These are phyloP conservation scores for Caenorhabditis sp. DNA, from an alignment of 2,888 invertebrate genomes.

Conservation along the genomic window DNA sequence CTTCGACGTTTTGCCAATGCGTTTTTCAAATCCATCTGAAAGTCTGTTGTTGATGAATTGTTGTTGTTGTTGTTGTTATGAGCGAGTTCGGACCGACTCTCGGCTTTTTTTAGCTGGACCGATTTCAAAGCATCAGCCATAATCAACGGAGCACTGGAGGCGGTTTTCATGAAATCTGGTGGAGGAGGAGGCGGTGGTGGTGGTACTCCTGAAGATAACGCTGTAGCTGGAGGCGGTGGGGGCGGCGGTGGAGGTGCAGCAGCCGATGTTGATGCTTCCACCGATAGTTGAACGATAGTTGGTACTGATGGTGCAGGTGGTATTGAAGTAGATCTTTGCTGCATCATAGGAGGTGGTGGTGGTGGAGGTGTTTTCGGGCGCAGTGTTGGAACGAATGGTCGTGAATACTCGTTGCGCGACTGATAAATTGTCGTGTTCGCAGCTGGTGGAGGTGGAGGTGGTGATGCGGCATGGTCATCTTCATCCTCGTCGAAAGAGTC, in stretches of 20 bases:
- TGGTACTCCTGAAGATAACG: constrained; percentile 2
- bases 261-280: constrained; percentile 41
- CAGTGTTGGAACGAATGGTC: constrained; percentile 53
- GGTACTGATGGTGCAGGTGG: constrained; percentile 13
- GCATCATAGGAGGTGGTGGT: constrained; percentile 39
- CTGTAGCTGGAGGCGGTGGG: constrained; percentile 70
- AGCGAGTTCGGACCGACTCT: constrained; percentile 13
- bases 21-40: constrained; percentile 68
- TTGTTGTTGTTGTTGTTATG: constrained; percentile 24
- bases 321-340: constrained; percentile 11
- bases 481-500: constrained; percentile 53
- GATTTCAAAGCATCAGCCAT: constrained; percentile 44
- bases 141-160: constrained; percentile 28
- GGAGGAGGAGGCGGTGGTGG: constrained; percentile 56
- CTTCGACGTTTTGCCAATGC: constrained; percentile 68
- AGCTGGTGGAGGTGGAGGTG: constrained; percentile 18
- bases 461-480: constrained; percentile 2
- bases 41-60: constrained; percentile 55
- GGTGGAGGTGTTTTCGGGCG: constrained; percentile 73
- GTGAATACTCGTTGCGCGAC: constrained; percentile 57
- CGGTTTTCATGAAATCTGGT: constrained; percentile 44
- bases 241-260: constrained; percentile 53
- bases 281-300: constrained; percentile 34
- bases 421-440: constrained; percentile 15
- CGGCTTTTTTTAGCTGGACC: constrained; percentile 40